Percentiles rank a stretch among this genome's conserved stretches.
Evolutionary conservation across 2,797 vertebrate genomes (phyloP).

Genomic region (Hydrophis major): DNA sequence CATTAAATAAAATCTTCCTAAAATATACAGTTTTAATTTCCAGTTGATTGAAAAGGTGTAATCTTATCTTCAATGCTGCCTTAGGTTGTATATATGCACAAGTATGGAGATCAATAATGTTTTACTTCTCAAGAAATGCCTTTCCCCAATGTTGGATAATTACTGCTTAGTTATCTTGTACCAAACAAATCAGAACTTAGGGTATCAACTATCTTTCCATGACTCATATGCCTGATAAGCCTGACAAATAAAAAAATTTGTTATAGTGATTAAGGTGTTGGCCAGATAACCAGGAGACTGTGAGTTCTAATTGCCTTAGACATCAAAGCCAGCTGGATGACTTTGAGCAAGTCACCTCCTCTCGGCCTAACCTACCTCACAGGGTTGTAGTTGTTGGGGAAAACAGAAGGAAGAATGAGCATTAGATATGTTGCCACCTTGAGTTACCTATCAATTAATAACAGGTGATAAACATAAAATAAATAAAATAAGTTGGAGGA

Average conservation of each 20-base stretch:
- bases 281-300: not conserved
- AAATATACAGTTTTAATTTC: not conserved
- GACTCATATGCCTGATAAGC: not conserved
- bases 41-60: constrained; percentile 37
- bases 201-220: constrained; percentile 5
- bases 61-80: constrained; percentile 50
- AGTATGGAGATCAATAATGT: not conserved
- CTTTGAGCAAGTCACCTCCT: not conserved
- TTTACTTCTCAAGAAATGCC: not conserved
- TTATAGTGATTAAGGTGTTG: not conserved
- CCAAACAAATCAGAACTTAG: constrained; percentile 41
- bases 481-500: not conserved
- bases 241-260: not conserved
- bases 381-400: not conserved
- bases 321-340: not conserved
- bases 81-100: not conserved
- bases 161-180: constrained; percentile 4
- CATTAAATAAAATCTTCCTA: not conserved
- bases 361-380: not conserved
- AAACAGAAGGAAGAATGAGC: not conserved
- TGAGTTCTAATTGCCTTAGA: not conserved
- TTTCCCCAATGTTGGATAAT: not conserved
- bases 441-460: not conserved
- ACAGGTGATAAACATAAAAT: not conserved
- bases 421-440: not conserved